These are phyloP conservation scores for Cossypha caffra DNA, from an alignment of 2,797 vertebrate genomes.

Conservation along the genomic window DNA sequence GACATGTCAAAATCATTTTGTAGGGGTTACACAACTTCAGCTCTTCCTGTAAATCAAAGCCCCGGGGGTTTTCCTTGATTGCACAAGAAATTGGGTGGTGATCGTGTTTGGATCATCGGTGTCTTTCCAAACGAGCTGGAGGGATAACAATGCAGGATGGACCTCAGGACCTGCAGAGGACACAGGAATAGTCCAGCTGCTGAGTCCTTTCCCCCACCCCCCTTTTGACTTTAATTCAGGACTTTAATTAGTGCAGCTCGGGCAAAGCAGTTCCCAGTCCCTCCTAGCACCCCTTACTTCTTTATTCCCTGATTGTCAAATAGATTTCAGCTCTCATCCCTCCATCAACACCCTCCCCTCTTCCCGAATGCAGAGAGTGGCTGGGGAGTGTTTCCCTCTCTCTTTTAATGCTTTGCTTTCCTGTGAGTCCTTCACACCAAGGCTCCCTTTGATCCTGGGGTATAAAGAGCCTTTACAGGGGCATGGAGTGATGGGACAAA, in stretches of 20 bases:
- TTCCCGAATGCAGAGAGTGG: background rate
- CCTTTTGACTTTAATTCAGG: background rate
- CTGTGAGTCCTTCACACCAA: background rate
- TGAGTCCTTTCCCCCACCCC: background rate
- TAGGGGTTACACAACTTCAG: background rate
- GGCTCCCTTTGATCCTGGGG: background rate
- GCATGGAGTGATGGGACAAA: background rate
- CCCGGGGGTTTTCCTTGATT: background rate
- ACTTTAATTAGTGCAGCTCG: background rate
- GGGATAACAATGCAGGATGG: background rate
- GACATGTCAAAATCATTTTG: background rate
- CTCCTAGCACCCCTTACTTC: background rate
- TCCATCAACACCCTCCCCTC: background rate
- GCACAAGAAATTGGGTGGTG: slow-evolving; percentile 22
- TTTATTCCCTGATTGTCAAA: background rate
- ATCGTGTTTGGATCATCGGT: background rate
- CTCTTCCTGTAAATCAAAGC: slow-evolving; percentile 35
- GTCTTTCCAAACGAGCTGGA: background rate
- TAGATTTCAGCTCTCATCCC: background rate
- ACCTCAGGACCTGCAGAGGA: background rate
- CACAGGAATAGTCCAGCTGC: background rate
- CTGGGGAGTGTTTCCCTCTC: background rate
- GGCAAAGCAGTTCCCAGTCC: background rate
- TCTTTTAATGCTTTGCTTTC: background rate
- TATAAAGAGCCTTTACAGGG: background rate